Percentiles rank a stretch among this genome's conserved stretches.
Evolutionary conservation across 2,113 vertebrate species (phyloP).

Genomic region (Martes martes): DNA sequence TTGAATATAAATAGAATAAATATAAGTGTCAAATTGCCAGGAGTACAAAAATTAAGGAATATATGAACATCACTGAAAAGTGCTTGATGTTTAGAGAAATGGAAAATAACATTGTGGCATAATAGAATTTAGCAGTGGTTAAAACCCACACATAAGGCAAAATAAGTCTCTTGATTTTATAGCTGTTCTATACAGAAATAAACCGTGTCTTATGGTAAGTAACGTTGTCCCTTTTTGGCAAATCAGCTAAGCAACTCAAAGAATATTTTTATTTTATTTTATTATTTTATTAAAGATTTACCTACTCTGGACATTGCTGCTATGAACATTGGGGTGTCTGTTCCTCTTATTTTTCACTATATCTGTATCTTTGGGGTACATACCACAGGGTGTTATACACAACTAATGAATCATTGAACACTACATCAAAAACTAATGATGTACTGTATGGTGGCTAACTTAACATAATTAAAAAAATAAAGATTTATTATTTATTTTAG

Average conservation of each 20-base stretch:
- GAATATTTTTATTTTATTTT: neutral
- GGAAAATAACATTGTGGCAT: neutral
- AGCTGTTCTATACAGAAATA: neutral
- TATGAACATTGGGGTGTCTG: too few species aligned
- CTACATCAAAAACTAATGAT: too few species aligned
- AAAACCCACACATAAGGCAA: neutral
- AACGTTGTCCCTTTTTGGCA: neutral
- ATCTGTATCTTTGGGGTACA: too few species aligned
- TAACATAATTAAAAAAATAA: too few species aligned
- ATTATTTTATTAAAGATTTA: too few species aligned
- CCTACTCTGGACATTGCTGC: too few species aligned
- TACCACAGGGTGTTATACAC: too few species aligned
- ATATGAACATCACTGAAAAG: neutral
- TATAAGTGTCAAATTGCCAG: conserved; percentile 33
- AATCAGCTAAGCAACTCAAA: neutral
- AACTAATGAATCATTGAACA: too few species aligned
- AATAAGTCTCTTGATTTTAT: neutral
- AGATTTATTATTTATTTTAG: too few species aligned
- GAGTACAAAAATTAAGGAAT: conserved; percentile 33
- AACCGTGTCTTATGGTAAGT: neutral
- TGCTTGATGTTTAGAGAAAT: conserved; percentile 22
- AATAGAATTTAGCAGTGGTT: conserved; percentile 5
- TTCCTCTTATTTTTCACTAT: too few species aligned
- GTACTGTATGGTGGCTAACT: too few species aligned
- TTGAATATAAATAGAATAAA: conserved; percentile 41